These are phyloP conservation scores for Haliaeetus leucogaster DNA, from an alignment of 2,113 vertebrate species.

Conservation along the genomic window DNA sequence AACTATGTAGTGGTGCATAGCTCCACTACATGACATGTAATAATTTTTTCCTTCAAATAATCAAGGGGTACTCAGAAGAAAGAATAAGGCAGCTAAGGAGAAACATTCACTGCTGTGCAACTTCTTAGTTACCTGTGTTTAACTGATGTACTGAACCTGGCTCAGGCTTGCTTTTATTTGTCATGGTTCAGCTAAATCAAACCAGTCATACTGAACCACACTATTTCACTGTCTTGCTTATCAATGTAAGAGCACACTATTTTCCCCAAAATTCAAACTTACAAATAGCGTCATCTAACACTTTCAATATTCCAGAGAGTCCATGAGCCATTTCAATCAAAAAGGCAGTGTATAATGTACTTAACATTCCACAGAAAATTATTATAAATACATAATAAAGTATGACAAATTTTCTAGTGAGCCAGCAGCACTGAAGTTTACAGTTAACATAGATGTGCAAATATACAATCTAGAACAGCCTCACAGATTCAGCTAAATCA, in stretches of 20 bases:
- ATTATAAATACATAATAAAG: not conserved
- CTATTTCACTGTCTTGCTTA: not conserved
- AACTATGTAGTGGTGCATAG: not conserved
- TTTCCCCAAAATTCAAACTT: not conserved
- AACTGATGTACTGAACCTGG: not conserved
- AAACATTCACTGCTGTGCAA: not conserved
- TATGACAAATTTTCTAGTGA: not conserved
- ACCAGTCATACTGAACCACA: not conserved
- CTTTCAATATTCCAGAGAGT: not conserved
- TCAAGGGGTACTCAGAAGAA: not conserved
- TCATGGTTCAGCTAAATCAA: not conserved
- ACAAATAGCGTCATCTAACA: not conserved
- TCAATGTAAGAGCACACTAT: not conserved
- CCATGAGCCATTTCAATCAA: not conserved
- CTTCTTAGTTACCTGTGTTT: not conserved
- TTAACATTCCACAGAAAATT: not conserved
- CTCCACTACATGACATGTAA: not conserved
- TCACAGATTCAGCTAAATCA: not conserved
- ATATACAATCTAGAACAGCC: not conserved
- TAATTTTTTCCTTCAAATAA: not conserved
- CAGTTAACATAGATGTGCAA: not conserved
- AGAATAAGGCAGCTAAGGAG: not conserved
- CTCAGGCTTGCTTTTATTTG: not conserved
- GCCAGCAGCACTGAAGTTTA: not conserved
- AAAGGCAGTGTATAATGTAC: not conserved